Evolutionary conservation across 2,113 vertebrate species (phyloP).

Genomic region (Eleginops maclovinus): DNA sequence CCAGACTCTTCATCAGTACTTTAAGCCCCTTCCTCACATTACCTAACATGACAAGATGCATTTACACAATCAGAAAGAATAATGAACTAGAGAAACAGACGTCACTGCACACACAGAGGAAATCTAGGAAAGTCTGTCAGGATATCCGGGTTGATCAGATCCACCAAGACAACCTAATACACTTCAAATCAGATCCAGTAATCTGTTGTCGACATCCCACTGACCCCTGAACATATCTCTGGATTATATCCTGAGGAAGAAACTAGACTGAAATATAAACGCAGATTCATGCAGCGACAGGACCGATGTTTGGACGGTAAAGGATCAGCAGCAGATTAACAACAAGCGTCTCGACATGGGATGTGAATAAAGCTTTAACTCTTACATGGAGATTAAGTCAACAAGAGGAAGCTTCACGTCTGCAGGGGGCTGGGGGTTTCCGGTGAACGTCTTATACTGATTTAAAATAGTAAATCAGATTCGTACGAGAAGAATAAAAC

Average conservation of each 20-base stretch:
- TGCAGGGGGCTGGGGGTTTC: background rate
- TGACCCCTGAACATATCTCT: too few species aligned
- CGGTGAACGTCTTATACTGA: too few species aligned
- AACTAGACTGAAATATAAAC: background rate
- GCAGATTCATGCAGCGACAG: background rate
- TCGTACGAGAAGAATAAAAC: too few species aligned
- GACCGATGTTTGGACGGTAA: background rate
- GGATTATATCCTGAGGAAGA: background rate
- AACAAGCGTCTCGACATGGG: background rate
- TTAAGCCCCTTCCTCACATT: too few species aligned
- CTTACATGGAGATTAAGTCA: conserved; percentile 25
- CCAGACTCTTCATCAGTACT: too few species aligned
- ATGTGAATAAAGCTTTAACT: background rate
- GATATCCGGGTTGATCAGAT: background rate
- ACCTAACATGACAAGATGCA: too few species aligned
- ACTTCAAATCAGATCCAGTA: background rate
- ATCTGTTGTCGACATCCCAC: background rate
- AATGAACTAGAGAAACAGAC: too few species aligned
- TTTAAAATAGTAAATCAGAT: too few species aligned
- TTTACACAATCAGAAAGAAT: too few species aligned
- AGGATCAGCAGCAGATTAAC: conserved; percentile 2
- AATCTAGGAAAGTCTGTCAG: conserved; percentile 26
- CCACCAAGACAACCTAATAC: conserved; percentile 1
- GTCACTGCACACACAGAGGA: background rate
- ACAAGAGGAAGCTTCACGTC: background rate